Evolutionary conservation across 2,797 vertebrate species (phyloP).

Genomic region (Poecilia wingei): DNA sequence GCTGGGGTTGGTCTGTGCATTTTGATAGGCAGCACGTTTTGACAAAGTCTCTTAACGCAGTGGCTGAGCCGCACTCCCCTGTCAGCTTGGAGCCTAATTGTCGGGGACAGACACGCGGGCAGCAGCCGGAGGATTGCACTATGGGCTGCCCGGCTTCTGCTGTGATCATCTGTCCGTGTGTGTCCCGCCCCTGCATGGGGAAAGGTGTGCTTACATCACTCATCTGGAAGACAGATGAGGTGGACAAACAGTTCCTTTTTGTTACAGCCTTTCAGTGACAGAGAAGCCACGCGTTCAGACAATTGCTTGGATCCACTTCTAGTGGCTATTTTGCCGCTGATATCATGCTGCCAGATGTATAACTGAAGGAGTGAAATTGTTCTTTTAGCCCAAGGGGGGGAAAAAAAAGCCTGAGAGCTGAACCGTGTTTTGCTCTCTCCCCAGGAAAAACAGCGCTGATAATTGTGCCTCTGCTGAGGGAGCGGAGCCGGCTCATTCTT

Average conservation of each 20-base stretch:
- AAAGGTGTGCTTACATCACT: slow-evolving; percentile 64
- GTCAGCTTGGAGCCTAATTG: slow-evolving; percentile 81
- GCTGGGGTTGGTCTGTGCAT: slow-evolving; percentile 71
- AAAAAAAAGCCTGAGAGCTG: slow-evolving; percentile 48
- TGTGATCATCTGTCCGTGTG: slow-evolving; percentile 74
- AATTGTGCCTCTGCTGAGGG: slow-evolving; percentile 78
- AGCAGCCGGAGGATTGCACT: slow-evolving; percentile 64
- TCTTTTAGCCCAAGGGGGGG: slow-evolving; percentile 67
- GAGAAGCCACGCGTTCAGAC: slow-evolving; percentile 70
- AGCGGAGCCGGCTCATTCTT: slow-evolving; percentile 71
- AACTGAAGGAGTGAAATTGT: slow-evolving; percentile 65
- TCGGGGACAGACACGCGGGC: slow-evolving; percentile 74
- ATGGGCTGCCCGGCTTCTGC: slow-evolving; percentile 68
- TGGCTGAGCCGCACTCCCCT: slow-evolving; percentile 70
- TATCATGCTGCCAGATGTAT: slow-evolving; percentile 56
- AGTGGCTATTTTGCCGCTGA: slow-evolving; percentile 70
- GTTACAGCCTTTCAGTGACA: slow-evolving; percentile 66
- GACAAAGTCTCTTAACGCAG: slow-evolving; percentile 81
- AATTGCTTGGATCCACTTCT: slow-evolving; percentile 67
- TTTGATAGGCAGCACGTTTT: slow-evolving; percentile 77
- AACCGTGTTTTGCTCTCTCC: slow-evolving; percentile 70
- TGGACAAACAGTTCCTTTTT: slow-evolving; percentile 63
- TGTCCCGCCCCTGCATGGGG: slow-evolving; percentile 57
- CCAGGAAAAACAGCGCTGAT: slow-evolving; percentile 73
- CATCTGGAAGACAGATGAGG: slow-evolving; percentile 60